Evolutionary conservation across 1,140 invertebrate species (phyloP), one percentile per base, ranked within the genome.

Genomic region (Drosophila sucinea): DNA sequence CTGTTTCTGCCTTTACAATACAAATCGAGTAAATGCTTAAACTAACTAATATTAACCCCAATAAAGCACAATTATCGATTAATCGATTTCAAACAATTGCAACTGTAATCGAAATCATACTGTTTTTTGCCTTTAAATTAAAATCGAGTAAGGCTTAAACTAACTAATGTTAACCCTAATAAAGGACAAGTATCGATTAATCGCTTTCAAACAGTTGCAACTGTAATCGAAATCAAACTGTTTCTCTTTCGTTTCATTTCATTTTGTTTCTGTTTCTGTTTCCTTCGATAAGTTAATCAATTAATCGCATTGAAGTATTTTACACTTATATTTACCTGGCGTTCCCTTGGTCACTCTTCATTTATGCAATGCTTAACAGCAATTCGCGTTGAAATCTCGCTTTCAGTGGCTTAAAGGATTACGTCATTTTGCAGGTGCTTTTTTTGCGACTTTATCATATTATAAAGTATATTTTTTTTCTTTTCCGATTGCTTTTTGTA

Each of bases 281-380:
- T 58, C 55, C 60, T 73, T 67, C 70, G 35, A 74, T 44, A 65
- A 71, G 55, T 71, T 60, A 79, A 72, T 77, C 75, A 65, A 79
- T 77, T 73, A 66, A 73, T 79, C 54, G 67, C 61, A 64, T 70
- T 80, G 23, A 27, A 51, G n/a, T 70, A 63, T 67, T 74, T 47
- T 67, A 32, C 11, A 25, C 33, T 25, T 17, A 17, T 17, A 17
- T 29, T 55, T 30, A 10, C 23, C 4, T 27, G n/a, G 30, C 6
- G 23, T 25, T 23, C 17, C 54, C 4, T 30, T 30, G 40, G 32
- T 35, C 32, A 25, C 56, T 35, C 32, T 38, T 58, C 33, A 58
- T 58, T 58, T 58, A 58, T 58, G 32, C 56, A 58, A 58, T 58
- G 33, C 33, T 58, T 60, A 55, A 60, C 56, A 55, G 29, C 40